These are phyloP conservation scores for Lathamus discolor DNA, from an alignment of 2,113 vertebrate species.

Conservation along the genomic window DNA sequence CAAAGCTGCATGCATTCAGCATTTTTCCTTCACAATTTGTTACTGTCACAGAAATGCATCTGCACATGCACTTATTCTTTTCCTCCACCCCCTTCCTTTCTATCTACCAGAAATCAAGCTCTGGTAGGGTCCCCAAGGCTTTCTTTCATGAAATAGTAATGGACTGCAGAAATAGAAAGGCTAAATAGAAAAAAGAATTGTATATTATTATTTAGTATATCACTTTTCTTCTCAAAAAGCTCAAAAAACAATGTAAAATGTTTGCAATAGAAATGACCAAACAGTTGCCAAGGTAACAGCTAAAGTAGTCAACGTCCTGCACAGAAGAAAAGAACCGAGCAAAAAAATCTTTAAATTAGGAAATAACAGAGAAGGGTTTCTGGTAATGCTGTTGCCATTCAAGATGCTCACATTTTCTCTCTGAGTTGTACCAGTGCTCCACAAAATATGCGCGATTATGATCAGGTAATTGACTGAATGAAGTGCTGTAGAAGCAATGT, in stretches of 20 bases:
- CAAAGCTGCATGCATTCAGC: not conserved
- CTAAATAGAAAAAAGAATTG: not conserved
- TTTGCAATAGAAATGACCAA: slow-evolving; percentile 59
- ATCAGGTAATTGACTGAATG: not conserved
- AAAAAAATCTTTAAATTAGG: slow-evolving; percentile 13
- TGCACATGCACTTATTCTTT: not conserved
- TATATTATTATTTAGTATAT: not conserved
- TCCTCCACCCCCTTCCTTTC: not conserved
- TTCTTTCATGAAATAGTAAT: not conserved
- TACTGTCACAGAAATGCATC: not conserved
- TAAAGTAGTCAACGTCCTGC: not conserved
- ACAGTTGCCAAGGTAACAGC: slow-evolving; percentile 70
- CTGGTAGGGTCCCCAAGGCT: not conserved
- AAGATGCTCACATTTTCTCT: not conserved
- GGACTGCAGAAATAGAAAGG: not conserved
- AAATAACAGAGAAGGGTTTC: not conserved
- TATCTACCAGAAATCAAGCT: not conserved
- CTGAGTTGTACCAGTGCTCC: not conserved
- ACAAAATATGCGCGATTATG: not conserved
- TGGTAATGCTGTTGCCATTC: not conserved
- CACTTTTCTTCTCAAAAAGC: slow-evolving; percentile 1
- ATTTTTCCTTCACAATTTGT: not conserved
- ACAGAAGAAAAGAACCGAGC: slow-evolving; percentile 32
- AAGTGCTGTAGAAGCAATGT: not conserved
- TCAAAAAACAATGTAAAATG: not conserved